Conservation (phyloP, 2,888 invertebrate species). For the Bhutanitis thaidina region DNA sequence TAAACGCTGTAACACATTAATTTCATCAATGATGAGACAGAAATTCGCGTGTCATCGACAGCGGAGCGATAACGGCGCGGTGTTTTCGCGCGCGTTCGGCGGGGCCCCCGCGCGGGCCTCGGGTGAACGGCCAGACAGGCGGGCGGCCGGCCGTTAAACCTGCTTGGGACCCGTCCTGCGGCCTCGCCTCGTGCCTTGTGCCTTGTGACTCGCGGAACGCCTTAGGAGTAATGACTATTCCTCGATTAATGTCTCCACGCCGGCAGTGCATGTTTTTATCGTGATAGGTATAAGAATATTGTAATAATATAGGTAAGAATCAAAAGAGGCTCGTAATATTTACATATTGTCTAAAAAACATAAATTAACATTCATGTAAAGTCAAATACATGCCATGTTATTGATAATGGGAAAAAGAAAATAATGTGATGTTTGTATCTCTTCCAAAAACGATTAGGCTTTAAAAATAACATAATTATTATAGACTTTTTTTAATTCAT, state of each 20-base stretch:
- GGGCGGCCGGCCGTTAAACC: conserved; percentile 77
- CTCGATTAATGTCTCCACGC: conserved; percentile 17
- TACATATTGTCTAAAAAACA: too few relatives aligned
- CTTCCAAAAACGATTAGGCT: too few relatives aligned
- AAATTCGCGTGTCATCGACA: conserved; percentile 27
- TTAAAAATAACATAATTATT: too few relatives aligned
- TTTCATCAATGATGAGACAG: conserved; percentile 33
- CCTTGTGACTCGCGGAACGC: conserved; percentile 21
- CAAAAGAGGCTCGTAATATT: too few relatives aligned
- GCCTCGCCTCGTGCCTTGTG: conserved; percentile 38
- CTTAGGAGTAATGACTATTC: conserved; percentile 8
- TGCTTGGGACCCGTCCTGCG: conserved; percentile 61
- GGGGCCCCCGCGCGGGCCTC: conserved; percentile 68
- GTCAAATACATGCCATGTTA: too few relatives aligned
- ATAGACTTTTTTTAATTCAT: too few relatives aligned
- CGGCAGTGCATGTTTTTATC: conserved; percentile 12
- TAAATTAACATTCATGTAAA: too few relatives aligned
- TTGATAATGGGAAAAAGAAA: too few relatives aligned
- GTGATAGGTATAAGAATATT: conserved; percentile 1
- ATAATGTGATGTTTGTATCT: too few relatives aligned
- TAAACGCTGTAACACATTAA: conserved; percentile 10
- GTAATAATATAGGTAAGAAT: neutral
- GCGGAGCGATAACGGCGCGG: conserved; percentile 58
- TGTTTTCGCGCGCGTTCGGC: conserved; percentile 72
- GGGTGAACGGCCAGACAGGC: conserved; percentile 79